A percentile compares a stretch with the other conserved stretches of the same genome.
Conservation (phyloP, 1,140 invertebrate genomes). For the Formica exsecta region DNA sequence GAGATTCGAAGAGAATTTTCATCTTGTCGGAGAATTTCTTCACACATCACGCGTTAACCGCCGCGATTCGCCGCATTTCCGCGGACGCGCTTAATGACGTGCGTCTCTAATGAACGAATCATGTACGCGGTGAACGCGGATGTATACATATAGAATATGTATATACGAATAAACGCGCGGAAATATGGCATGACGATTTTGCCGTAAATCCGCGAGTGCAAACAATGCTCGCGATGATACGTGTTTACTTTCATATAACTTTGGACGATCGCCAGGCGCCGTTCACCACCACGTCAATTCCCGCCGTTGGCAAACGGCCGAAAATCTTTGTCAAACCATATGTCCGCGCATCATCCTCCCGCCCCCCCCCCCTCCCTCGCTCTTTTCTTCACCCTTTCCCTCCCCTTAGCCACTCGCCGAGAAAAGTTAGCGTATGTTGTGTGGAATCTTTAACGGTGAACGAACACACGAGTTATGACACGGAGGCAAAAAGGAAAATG, state of each 20-base stretch:
- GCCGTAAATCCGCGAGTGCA: conserved; percentile 46
- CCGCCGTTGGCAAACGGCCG: conserved; percentile 72
- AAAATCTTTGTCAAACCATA: conserved; percentile 73
- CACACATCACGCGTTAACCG: neutral
- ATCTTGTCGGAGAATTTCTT: neutral
- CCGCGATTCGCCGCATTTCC: neutral
- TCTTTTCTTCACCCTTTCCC: too few species aligned
- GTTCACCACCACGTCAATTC: conserved; percentile 72
- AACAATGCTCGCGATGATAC: conserved; percentile 67
- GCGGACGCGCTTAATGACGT: conserved; percentile 1
- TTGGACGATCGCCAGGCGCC: conserved; percentile 67
- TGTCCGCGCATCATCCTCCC: conserved; percentile 42
- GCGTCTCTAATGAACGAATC: conserved; percentile 19
- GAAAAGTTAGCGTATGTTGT: conserved; percentile 49
- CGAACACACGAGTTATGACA: conserved; percentile 18
- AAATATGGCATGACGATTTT: conserved; percentile 13
- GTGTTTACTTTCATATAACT: conserved; percentile 75
- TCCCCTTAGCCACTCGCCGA: conserved; percentile 50
- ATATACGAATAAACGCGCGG: conserved; percentile 23
- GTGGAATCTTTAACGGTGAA: conserved; percentile 42
- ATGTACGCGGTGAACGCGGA: neutral
- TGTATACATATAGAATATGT: neutral
- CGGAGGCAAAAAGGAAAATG: conserved; percentile 34
- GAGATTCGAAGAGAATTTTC: neutral
- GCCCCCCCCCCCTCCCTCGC: conserved; percentile 26